Conservation (phyloP, 2,797 vertebrate species). For the Acanthornis magna region DNA sequence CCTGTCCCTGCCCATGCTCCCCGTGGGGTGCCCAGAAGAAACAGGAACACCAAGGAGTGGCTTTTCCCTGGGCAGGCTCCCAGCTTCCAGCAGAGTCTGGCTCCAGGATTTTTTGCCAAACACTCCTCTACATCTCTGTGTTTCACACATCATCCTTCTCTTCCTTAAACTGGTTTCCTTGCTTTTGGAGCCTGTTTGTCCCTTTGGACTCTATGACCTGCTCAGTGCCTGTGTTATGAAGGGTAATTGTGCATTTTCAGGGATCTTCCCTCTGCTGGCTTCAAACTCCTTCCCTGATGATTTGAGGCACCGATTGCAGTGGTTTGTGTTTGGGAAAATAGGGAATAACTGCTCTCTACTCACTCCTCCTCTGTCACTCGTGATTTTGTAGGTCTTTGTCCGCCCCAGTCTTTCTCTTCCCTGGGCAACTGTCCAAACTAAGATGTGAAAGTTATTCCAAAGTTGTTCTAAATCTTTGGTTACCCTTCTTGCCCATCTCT, state of each 20-base stretch:
- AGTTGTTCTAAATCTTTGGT: not conserved
- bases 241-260: not conserved
- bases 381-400: not conserved
- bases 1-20: not conserved
- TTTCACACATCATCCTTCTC: not conserved
- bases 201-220: not conserved
- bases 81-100: not conserved
- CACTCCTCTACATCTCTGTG: not conserved
- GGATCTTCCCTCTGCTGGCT: not conserved
- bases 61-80: not conserved
- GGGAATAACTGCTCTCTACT: not conserved
- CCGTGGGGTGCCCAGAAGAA: not conserved
- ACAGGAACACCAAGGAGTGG: not conserved
- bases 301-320: not conserved
- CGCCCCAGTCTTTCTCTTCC: not conserved
- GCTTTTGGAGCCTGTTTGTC: not conserved
- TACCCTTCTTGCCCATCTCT: not conserved
- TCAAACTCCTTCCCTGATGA: not conserved
- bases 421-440: not conserved
- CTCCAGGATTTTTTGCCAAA: not conserved
- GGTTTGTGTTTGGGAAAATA: not conserved
- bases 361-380: not conserved
- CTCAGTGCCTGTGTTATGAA: not conserved
- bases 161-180: rapidly evolving
- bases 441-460: not conserved